Base-by-base conservation (phyloP, 2,888 invertebrate species). In the Portevinia maculata region DNA sequence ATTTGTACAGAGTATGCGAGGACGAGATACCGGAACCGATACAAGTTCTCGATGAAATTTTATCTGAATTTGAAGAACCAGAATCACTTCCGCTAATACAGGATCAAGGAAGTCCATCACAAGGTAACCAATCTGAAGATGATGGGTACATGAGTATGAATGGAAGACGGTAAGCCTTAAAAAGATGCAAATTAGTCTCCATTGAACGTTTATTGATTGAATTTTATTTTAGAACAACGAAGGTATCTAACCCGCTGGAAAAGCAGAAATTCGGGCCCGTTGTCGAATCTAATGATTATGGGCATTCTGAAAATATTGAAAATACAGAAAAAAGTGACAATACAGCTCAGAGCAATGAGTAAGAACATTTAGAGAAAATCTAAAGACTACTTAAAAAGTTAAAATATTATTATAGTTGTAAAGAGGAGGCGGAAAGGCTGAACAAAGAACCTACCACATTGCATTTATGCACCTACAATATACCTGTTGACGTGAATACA, bases 111-210 rank as follows among this genome's bases (percentile, higher is more conserved):
- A 95, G 95, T 90, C 95, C 95, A 87, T 94, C 95, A 86, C 93
- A 95, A 90, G 95, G 95, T 86, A 96, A 96, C 90, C 96, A 96
- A 90, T 96, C 96, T 71, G 96, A 96, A 90, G 96, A 96, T 93
- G 96, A 96, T 93, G 96, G 96, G 90, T 96, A 96, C 92, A 96
- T 96, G 96, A 96, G 96, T 92, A 95, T 96, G 93, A 96, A 96
- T 93, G 96, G 96, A 87, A 93, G 96, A 90, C 94, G 94, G 93
- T 93, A 85, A 60, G 15, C 37, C 3, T 11, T 19, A 24, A 34
- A 17, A 17, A 4, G 8, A 34, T 5, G 15, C 19, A 7, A 8
- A 46, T 34, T 11, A 5, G 5, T 15, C 7, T 11, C 13, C 3
- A 24, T 13, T 8, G 11, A 11, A 11, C 19, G 11, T 13, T 19